Conservation (phyloP, 2,888 invertebrate species). For the Drosophila lutescens region DNA sequence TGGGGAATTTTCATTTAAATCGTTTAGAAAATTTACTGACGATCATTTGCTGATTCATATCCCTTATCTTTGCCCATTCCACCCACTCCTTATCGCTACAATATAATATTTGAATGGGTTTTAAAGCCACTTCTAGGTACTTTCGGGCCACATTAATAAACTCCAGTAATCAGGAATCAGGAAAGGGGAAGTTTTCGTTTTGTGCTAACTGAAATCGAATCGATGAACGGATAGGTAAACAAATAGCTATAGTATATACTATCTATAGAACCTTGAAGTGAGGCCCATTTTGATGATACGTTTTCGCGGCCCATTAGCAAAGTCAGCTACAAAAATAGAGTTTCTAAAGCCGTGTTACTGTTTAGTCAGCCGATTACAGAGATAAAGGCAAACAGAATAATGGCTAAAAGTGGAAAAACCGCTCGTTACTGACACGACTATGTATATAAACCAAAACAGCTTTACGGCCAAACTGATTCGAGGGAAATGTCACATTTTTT, state of each 20-base stretch:
- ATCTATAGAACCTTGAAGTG: constrained; percentile 9
- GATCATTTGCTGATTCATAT: not conserved
- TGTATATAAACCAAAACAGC: constrained; percentile 2
- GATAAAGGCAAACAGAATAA: constrained; percentile 32
- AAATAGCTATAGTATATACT: constrained; percentile 15
- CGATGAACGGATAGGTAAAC: constrained; percentile 12
- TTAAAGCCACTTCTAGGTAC: constrained; percentile 58
- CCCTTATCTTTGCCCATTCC: constrained; percentile 4
- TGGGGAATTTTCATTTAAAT: not conserved
- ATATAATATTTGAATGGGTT: constrained; percentile 51
- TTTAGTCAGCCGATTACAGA: constrained; percentile 41
- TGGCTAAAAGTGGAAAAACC: constrained; percentile 31
- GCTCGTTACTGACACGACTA: constrained; percentile 51
- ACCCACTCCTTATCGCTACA: constrained; percentile 1
- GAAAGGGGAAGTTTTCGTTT: constrained; percentile 5
- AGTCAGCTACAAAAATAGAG: constrained; percentile 10
- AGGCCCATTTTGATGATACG: constrained; percentile 17
- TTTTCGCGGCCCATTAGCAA: not conserved
- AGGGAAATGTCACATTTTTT: constrained; percentile 3
- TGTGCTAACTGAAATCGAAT: constrained; percentile 18
- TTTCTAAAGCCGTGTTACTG: constrained; percentile 10
- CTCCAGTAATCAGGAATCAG: not conserved
- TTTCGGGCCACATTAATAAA: constrained; percentile 42
- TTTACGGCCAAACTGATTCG: constrained; percentile 24
- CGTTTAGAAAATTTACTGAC: not conserved